Percentiles rank a stretch among this genome's conserved stretches.
phyloP scores from a whole-genome alignment of 2,888 invertebrate species.

The Apeira syringaria region DNA sequence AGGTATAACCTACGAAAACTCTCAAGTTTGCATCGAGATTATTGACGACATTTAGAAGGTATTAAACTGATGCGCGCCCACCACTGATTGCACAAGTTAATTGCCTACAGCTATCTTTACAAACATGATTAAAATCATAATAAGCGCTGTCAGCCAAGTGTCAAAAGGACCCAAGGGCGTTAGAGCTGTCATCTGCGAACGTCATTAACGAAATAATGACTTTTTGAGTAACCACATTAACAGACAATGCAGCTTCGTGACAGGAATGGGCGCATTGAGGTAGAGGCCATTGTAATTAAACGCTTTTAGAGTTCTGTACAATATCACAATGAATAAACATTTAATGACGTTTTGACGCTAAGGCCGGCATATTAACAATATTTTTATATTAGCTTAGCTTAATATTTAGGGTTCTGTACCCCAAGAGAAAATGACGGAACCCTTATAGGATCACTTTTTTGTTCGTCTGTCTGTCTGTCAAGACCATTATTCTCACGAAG shows the following conservation, averaged over 20 bases:
- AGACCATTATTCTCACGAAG: too few relatives aligned
- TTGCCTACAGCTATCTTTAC: constrained; percentile 15
- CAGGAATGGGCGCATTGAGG: constrained; percentile 27
- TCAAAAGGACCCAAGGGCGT: constrained; percentile 22
- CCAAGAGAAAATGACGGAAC: too few relatives aligned
- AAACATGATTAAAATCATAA: constrained; percentile 19
- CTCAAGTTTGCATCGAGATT: too few relatives aligned
- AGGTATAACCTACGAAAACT: too few relatives aligned
- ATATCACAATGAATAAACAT: constrained; percentile 2
- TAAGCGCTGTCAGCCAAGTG: constrained; percentile 8
- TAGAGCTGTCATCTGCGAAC: constrained; percentile 12
- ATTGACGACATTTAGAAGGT: too few relatives aligned
- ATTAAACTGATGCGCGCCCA: too few relatives aligned
- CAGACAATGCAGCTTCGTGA: constrained; percentile 25
- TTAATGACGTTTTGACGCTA: not conserved
- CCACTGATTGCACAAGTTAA: constrained; percentile 11
- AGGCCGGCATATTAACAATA: not conserved
- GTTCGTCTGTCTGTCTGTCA: too few relatives aligned
- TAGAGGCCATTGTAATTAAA: constrained; percentile 31
- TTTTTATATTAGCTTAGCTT: too few relatives aligned
- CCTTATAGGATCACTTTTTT: too few relatives aligned
- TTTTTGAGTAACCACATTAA: constrained; percentile 20
- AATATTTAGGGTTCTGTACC: too few relatives aligned
- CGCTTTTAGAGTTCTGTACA: constrained; percentile 17
- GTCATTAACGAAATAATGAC: constrained; percentile 21